A percentile compares a stretch with the other conserved stretches of the same genome.
phyloP scores from a whole-genome alignment of 2,113 vertebrate species.

The Gavialis gangeticus region DNA sequence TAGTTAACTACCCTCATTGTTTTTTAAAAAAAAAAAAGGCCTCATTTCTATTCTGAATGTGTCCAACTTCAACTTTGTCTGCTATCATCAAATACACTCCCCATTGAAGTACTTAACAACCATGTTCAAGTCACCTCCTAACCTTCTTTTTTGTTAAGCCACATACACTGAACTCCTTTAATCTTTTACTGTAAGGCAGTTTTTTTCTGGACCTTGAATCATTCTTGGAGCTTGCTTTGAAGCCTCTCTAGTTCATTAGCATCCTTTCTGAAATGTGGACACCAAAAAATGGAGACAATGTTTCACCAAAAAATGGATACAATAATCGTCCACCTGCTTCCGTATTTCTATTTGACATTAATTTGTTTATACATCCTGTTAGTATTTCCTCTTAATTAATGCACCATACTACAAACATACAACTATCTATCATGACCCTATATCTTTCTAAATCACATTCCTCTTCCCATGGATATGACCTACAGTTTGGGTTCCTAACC shows the following conservation, averaged over 20 bases:
- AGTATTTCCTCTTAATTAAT: background rate
- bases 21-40: background rate
- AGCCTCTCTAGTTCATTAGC: rapidly evolving
- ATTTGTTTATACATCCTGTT: background rate
- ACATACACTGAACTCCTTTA: background rate
- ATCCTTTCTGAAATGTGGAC: rapidly evolving
- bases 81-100: background rate
- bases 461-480: rapidly evolving
- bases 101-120: background rate
- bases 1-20: background rate
- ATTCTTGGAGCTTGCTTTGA: background rate
- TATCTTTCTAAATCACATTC: background rate
- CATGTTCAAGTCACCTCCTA: background rate
- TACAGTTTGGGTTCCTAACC: rapidly evolving
- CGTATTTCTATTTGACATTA: background rate
- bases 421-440: background rate
- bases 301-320: background rate
- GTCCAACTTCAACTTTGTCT: background rate
- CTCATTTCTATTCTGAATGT: background rate
- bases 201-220: background rate
- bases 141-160: background rate
- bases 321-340: too few relatives aligned
- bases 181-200: rapidly evolving
- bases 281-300: rapidly evolving
- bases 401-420: background rate